Percentiles rank a stretch among this genome's conserved stretches.
These are phyloP conservation scores for Sander lucioperca DNA, from an alignment of 2,113 vertebrate genomes.

Conservation along the genomic window DNA sequence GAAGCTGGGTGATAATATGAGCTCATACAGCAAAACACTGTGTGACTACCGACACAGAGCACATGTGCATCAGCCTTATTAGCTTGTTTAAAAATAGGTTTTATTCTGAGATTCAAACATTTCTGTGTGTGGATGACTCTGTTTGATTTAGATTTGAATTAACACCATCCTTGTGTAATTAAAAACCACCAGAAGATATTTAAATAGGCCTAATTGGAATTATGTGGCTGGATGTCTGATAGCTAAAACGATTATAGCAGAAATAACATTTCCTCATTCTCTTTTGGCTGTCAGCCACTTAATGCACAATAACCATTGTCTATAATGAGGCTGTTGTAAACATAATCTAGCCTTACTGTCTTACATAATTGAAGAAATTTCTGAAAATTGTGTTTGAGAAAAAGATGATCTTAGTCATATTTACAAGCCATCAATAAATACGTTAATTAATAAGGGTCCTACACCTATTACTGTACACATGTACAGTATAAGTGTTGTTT, in stretches of 20 bases:
- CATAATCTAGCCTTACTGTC: too few relatives aligned
- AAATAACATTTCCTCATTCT: neutral
- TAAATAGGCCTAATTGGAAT: neutral
- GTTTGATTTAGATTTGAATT: neutral
- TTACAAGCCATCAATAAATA: neutral
- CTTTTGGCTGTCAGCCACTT: neutral
- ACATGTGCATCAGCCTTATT: neutral
- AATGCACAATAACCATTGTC: neutral
- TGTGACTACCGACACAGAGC: neutral
- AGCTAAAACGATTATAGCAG: neutral
- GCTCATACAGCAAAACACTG: conserved; percentile 24
- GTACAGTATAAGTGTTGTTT: neutral
- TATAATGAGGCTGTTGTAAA: neutral
- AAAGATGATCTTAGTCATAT: neutral
- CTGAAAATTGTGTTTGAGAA: neutral
- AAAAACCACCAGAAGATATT: neutral
- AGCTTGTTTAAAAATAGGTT: neutral
- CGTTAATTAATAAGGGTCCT: neutral
- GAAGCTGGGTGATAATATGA: conserved; percentile 48
- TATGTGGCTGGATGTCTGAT: neutral
- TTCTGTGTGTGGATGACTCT: neutral
- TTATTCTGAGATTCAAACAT: neutral
- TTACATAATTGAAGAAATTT: neutral
- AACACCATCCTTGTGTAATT: too few relatives aligned
- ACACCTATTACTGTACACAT: neutral